A percentile compares a stretch with the other conserved stretches of the same genome.
Conservation (phyloP, 2,888 invertebrate genomes). For the Sicus ferrugineus region DNA sequence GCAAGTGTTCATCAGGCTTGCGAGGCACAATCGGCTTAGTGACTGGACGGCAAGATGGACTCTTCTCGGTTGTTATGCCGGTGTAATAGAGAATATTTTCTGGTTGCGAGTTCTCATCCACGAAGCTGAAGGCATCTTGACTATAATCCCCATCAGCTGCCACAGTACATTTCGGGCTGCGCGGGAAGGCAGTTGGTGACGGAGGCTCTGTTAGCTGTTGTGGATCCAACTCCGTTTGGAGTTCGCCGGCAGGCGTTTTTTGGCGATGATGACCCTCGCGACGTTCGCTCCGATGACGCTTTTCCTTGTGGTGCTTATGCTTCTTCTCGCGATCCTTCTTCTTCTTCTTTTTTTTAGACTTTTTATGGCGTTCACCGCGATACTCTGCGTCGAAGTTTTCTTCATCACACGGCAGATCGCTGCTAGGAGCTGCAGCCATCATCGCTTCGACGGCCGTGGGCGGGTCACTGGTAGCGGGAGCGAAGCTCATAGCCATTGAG, state of each 20-base stretch:
- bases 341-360: conserved; percentile 81
- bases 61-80: conserved; percentile 61
- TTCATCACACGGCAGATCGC: conserved; percentile 48
- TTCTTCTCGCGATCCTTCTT: conserved; percentile 78
- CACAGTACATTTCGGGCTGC: conserved; percentile 44
- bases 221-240: background rate
- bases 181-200: conserved; percentile 21
- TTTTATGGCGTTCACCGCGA: conserved; percentile 69
- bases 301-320: conserved; percentile 75
- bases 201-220: background rate
- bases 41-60: conserved; percentile 61
- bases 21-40: conserved; percentile 60
- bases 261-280: conserved; percentile 45
- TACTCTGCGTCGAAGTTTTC: conserved; percentile 46
- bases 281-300: conserved; percentile 67
- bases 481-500: conserved; percentile 12
- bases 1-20: conserved; percentile 53
- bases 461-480: conserved; percentile 42
- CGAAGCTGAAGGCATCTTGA: conserved; percentile 69
- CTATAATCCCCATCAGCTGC: conserved; percentile 67
- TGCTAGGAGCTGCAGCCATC: conserved; percentile 55
- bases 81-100: conserved; percentile 62
- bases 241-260: conserved; percentile 34
- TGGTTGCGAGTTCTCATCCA: conserved; percentile 65
- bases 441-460: conserved; percentile 59